Evolutionary conservation across 2,888 invertebrate species (phyloP).

Genomic region (Ophion ventricosus): DNA sequence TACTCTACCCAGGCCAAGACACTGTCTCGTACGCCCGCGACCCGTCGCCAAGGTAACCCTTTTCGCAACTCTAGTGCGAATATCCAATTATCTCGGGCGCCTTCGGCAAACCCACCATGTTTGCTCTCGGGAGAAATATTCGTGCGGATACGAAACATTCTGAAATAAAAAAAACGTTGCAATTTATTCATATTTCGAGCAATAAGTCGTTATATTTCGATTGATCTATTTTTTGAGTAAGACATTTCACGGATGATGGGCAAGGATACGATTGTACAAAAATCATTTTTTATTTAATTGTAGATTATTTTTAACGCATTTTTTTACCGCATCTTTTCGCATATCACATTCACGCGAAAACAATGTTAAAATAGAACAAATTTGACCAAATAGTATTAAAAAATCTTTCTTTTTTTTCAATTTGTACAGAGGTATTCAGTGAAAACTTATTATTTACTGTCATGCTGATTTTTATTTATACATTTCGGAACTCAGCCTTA

Average conservation of each 20-base stretch:
- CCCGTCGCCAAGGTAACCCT: constrained; percentile 89
- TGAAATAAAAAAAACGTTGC: no score
- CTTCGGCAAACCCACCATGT: neutral
- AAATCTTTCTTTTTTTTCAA: neutral
- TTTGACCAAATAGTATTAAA: neutral
- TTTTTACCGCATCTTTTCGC: neutral
- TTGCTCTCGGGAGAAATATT: neutral
- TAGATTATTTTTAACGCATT: neutral
- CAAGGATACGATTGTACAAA: no score
- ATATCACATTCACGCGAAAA: neutral
- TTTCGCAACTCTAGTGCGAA: neutral
- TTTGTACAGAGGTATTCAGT: neutral
- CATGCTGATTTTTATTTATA: neutral
- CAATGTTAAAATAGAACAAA: neutral
- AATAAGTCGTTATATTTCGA: neutral
- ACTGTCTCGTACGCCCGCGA: constrained; percentile 90
- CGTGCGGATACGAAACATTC: no score
- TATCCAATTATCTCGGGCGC: neutral
- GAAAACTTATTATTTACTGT: neutral
- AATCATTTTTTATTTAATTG: no score
- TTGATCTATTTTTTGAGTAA: neutral
- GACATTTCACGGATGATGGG: no score
- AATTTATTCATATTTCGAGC: no score
- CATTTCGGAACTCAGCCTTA: no score
- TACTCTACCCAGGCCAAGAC: constrained; percentile 92